Evolutionary conservation across 1,140 invertebrate species (phyloP), one percentile per base, ranked within the genome.

Genomic region (Drosophila triauraria): DNA sequence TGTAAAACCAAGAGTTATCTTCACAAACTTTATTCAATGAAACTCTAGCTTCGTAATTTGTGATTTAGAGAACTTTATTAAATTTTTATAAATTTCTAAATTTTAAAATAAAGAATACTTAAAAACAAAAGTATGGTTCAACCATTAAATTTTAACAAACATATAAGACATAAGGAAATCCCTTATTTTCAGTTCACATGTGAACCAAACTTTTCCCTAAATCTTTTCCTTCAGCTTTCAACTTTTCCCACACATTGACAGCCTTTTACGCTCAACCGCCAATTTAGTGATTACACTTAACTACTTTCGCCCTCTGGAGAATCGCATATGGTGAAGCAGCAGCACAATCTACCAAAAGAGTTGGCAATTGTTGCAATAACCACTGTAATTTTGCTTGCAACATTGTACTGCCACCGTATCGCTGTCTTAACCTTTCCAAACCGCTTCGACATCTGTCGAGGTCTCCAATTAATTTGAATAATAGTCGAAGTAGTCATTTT

Each of bases 381-480:
- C 61, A 60, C 46, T 59, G 53, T 59, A 69, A 72, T 70, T 46
- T 69, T 59, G 30, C 38, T 50, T 58, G 65, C 51, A 72, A 58
- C 68, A 69, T 62, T 23, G 15, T 30, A 17, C 40, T 57, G 63
- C 50, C 68, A 57, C 42, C 68, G 53, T 42, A 70, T 42, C 51
- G 43, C 54, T 23, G 69, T 42, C 53, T 51, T 68, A 44, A 53
- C 38, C 38, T 53, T 43, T 27, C 46, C n/a, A 43, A 47, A 38
- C 20, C 63, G 1, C 62, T 46, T 47, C 27, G 57, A 62, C 57
- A 62, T 40, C 59, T 65, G 23, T 63, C 42, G 30, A 23, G 43
- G 20, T 15, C 1, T 2, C 17, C 20, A 63, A 68, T 74, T 82
- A 51, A 82, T 74, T 82, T 78, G 44, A 82, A 67, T 67, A 82